These are phyloP conservation scores for Erebia epiphron DNA, from an alignment of 2,888 invertebrate genomes.

Conservation along the genomic window DNA sequence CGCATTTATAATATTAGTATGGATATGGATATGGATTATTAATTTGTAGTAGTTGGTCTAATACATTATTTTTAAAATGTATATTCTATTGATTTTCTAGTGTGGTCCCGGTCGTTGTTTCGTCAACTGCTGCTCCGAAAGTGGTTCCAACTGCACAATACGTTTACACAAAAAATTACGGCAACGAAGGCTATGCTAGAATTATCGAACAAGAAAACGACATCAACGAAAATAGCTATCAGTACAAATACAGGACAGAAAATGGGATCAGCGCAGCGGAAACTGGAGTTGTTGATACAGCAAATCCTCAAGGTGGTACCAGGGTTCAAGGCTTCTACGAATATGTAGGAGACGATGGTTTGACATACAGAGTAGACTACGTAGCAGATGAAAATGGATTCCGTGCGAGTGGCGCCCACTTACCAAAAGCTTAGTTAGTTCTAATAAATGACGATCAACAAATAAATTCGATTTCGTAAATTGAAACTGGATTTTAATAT, in stretches of 20 bases:
- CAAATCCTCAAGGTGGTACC: slow-evolving; percentile 80
- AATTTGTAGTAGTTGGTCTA: background rate
- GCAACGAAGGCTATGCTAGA: slow-evolving; percentile 77
- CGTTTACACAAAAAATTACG: slow-evolving; percentile 46
- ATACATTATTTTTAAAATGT: background rate
- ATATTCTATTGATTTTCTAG: slow-evolving; percentile 5
- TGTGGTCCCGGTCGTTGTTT: slow-evolving; percentile 11
- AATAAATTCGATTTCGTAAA: slow-evolving; percentile 23
- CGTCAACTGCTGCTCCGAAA: slow-evolving; percentile 51
- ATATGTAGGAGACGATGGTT: slow-evolving; percentile 85
- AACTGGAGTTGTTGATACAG: slow-evolving; percentile 81
- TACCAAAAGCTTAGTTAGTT: slow-evolving; percentile 50
- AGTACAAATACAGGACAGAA: slow-evolving; percentile 84
- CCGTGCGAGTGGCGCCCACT: slow-evolving; percentile 79
- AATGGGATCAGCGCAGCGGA: slow-evolving; percentile 86
- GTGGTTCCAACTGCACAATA: slow-evolving; percentile 43
- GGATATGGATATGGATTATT: too few relatives aligned
- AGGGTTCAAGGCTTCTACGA: slow-evolving; percentile 86
- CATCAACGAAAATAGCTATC: slow-evolving; percentile 80
- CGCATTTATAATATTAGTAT: too few relatives aligned
- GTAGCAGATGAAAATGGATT: slow-evolving; percentile 85
- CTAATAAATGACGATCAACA: slow-evolving; percentile 17
- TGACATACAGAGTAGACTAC: slow-evolving; percentile 82
- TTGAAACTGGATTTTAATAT: slow-evolving; percentile 10
- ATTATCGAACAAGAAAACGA: slow-evolving; percentile 81